Conservation (phyloP, 2,888 invertebrate genomes). For the Odontocolon sp. region DNA sequence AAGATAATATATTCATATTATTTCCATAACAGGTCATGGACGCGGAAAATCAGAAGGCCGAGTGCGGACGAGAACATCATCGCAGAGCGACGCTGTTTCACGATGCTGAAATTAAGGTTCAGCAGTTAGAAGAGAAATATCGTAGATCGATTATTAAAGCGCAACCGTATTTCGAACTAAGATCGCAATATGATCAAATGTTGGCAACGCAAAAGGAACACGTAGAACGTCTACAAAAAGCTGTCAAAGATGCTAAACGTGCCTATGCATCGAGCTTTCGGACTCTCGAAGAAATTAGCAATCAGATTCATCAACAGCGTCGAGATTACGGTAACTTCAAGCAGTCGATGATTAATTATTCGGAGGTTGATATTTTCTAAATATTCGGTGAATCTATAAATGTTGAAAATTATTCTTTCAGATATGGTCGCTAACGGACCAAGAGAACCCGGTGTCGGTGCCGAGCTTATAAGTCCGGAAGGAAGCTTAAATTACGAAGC, state of each 20-base stretch:
- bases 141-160: slow-evolving; percentile 92
- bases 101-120: slow-evolving; percentile 90
- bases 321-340: slow-evolving; percentile 83
- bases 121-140: slow-evolving; percentile 91
- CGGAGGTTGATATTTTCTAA: not conserved
- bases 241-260: slow-evolving; percentile 90
- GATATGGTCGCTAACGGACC: slow-evolving; percentile 82
- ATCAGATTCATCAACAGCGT: slow-evolving; percentile 91
- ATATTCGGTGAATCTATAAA: not conserved
- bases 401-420: slow-evolving; percentile 45
- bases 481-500: slow-evolving; percentile 72
- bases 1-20: slow-evolving; percentile 1
- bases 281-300: slow-evolving; percentile 94
- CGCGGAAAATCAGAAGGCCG: slow-evolving; percentile 94
- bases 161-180: slow-evolving; percentile 95
- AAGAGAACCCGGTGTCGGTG: slow-evolving; percentile 86
- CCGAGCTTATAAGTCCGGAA: slow-evolving; percentile 81
- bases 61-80: slow-evolving; percentile 94
- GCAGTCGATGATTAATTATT: too few species aligned
- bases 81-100: slow-evolving; percentile 90
- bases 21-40: slow-evolving; percentile 88
- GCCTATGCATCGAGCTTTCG: slow-evolving; percentile 92
- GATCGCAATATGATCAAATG: slow-evolving; percentile 92
- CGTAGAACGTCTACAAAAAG: slow-evolving; percentile 90
- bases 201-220: slow-evolving; percentile 92